These are phyloP conservation scores for Cassiopea andromeda DNA, from an alignment of 30 jellyfish, hydroid and myxozoan genomes.

Conservation along the genomic window DNA sequence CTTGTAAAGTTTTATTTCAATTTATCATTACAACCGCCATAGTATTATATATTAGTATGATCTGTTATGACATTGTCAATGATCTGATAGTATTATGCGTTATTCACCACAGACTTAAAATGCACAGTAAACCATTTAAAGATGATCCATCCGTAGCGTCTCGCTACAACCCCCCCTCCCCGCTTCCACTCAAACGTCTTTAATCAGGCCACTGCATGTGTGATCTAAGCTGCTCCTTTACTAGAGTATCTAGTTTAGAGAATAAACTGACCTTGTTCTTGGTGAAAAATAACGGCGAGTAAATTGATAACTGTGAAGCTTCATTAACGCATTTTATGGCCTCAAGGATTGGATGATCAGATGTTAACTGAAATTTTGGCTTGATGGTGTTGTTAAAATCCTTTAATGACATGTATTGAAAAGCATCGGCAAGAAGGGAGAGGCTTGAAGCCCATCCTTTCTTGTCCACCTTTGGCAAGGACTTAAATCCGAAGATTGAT, in stretches of 20 bases:
- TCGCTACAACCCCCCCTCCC: no score
- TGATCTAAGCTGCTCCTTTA: no score
- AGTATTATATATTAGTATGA: no score
- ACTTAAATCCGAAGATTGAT: constrained; percentile 46
- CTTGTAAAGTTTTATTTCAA: no score
- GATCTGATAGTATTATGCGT: no score
- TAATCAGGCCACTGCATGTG: no score
- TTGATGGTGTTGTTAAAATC: constrained; percentile 21
- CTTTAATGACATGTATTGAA: constrained; percentile 56
- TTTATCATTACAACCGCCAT: no score
- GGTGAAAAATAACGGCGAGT: constrained; percentile 68
- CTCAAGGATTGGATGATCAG: constrained; percentile 58
- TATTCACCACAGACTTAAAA: no score
- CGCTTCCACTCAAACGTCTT: no score
- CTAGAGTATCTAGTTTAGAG: not conserved
- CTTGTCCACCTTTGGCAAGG: constrained; percentile 52
- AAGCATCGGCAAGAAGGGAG: constrained; percentile 63
- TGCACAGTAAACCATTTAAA: no score
- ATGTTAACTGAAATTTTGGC: constrained; percentile 9
- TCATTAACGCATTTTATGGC: constrained; percentile 68
- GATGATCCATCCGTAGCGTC: no score
- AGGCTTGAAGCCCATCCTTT: constrained; percentile 73
- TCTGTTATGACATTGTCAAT: no score
- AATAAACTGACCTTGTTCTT: constrained; percentile 52
- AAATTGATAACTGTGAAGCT: constrained; percentile 58